phyloP scores from a whole-genome alignment of 2,113 vertebrate species.

The Macrotus californicus region DNA sequence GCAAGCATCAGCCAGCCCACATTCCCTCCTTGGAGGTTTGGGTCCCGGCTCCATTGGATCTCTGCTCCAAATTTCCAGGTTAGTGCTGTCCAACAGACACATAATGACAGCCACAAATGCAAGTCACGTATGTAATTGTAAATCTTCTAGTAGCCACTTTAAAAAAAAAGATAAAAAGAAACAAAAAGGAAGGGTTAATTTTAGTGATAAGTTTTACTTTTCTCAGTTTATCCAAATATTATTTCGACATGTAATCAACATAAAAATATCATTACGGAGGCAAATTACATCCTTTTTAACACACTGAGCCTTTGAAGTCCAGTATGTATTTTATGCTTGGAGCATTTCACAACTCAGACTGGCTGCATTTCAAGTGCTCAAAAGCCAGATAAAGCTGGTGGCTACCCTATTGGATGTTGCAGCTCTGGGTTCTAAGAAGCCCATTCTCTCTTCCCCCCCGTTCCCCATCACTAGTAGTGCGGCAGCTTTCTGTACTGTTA shows the following conservation, averaged over 20 bases:
- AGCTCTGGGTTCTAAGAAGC: too few species aligned
- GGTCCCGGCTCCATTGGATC: neutral
- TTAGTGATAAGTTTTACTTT: neutral
- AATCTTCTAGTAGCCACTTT: neutral
- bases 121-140: neutral
- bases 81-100: neutral
- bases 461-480: neutral
- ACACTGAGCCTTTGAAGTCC: neutral
- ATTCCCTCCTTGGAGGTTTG: neutral
- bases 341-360: neutral
- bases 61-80: neutral
- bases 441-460: neutral
- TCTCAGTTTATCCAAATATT: neutral
- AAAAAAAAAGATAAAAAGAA: neutral
- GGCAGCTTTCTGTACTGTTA: too few species aligned
- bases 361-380: neutral
- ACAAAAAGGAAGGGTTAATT: neutral
- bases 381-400: neutral
- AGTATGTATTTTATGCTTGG: neutral
- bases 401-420: rapidly evolving
- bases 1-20: neutral
- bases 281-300: neutral
- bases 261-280: too few species aligned
- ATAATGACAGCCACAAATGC: neutral
- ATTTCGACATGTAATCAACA: neutral